Evolutionary conservation across 2,797 vertebrate species (phyloP), one percentile per base, ranked within the genome.

Genomic region (Halcyon badia): DNA sequence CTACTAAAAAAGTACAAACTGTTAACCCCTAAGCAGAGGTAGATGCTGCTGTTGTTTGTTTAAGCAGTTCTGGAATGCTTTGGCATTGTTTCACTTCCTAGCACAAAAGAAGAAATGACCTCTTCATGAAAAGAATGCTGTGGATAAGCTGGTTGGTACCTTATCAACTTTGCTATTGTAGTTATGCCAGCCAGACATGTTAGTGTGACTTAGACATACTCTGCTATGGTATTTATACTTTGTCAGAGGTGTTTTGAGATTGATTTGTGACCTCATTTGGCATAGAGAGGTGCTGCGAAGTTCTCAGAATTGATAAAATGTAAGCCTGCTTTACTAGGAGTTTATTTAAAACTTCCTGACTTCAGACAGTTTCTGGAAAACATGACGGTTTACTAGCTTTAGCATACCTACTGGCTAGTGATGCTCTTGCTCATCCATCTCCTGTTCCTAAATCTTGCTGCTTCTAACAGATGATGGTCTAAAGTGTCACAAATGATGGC

Each of bases 61-160:
- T 84, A 94, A 95, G 61, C 49, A 65, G 75, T 94, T 96, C 90
- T 92, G 89, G 96, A 97, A 95, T 95, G 94, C 75, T 92, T 84
- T 93, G 95, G 90, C 97, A 90, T 90, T 95, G 94, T 91, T 96
- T 91, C 70, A 41, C 81, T 97, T 96, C 79, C 46, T 62, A 92
- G 94, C 97, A 97, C 88, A 96, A 97, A 97, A 90, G 90, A 92
- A 96, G 96, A 96, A 96, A 95, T 98, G 96, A 98, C 96, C 97
- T 98, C 96, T 89, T 97, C 64, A 62, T 65, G 84, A 96, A 97
- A 98, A 98, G 98, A 98, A 98, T 98, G 97, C 69, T 65, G 84
- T 73, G 90, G 97, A 97, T 97, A 98, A 97, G 92, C 94, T 60
- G 69, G 89, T 90, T 87, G 22, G 95, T 97, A 94, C 94, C 96